phyloP scores from a whole-genome alignment of 2,888 invertebrate genomes.

The Drosophila seclusa region DNA sequence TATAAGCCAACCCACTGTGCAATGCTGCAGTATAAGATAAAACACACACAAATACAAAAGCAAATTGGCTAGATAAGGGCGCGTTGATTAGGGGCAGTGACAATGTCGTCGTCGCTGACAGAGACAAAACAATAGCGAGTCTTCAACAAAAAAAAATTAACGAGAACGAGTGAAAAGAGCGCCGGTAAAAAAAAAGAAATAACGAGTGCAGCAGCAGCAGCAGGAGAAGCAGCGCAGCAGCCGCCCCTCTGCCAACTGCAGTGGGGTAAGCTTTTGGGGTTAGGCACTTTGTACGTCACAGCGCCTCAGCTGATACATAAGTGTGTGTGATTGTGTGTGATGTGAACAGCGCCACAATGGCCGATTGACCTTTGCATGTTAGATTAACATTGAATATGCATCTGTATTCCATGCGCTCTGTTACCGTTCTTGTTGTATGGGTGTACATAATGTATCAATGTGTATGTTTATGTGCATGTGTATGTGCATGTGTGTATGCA shows the following conservation, averaged over 20 bases:
- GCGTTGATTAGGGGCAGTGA: constrained; percentile 70
- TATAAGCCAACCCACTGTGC: neutral
- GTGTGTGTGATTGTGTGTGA: constrained; percentile 13
- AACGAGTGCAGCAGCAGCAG: constrained; percentile 27
- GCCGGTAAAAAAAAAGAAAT: constrained; percentile 37
- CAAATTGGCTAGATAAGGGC: constrained; percentile 73
- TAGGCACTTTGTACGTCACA: constrained; percentile 20
- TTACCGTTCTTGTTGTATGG: constrained; percentile 3
- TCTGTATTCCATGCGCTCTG: constrained; percentile 6
- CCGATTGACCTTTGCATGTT: constrained; percentile 80
- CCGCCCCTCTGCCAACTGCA: constrained; percentile 17
- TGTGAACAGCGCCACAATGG: constrained; percentile 57
- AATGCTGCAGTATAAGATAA: constrained; percentile 28
- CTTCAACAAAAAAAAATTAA: constrained; percentile 40
- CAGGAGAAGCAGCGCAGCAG: constrained; percentile 14
- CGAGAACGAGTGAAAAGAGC: constrained; percentile 51
- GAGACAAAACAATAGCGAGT: constrained; percentile 71
- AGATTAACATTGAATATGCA: constrained; percentile 73
- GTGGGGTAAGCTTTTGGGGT: constrained; percentile 24
- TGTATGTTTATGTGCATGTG: neutral
- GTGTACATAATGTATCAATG: constrained; percentile 2
- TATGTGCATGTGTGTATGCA: neutral
- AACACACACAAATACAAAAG: constrained; percentile 23
- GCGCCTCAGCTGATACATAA: constrained; percentile 36
- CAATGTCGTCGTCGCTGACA: constrained; percentile 24